Base-by-base conservation (phyloP, 2,888 invertebrate genomes). In the Dioctria linearis region DNA sequence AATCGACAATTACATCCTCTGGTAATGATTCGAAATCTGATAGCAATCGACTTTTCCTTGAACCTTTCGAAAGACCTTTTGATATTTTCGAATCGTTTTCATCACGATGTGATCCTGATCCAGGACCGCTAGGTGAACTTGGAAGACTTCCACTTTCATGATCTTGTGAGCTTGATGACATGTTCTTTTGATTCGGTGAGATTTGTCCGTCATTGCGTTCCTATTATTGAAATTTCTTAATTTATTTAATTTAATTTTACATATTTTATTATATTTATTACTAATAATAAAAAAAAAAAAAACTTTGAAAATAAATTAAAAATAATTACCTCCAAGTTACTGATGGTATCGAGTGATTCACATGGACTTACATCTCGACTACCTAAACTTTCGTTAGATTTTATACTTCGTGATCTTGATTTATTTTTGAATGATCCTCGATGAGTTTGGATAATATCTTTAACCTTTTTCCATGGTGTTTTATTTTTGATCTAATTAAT, bases 391-490 rank as follows among this genome's bases (percentile, higher is more conserved):
- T 63, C 82, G 65, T 69, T 81, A 43, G 83, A 84, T 79, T 84
- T 84, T 57, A 84, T 71, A 80, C 83, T 83, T 57, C 83, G 78
- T 54, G 84, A 80, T 65, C 83, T 67, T 43, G 82, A 63, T 78
- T 83, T 83, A 11, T 75, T 80, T 63, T 84, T 84, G 63, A 84
- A 81, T 6, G 84, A 83, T 5, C 83, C 82, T 25, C 84, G 78
- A 82, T 84, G 91, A 0, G 93, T 93, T 86, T 94, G 93, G 82
- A 95, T 93, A 80, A 95, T 94, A 85, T 94, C 93, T 83, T 94
- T 93, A 90, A 95, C 93, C 88, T 94, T 93, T 0, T 93, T 93
- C 94, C 95, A 95, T 0, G 94, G 93, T n/a, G 93, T 93, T 86
- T 92, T 93, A 87, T 91, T 90, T 90, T 91, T 91, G n/a, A 51